Evolutionary conservation across 2,113 vertebrate genomes (phyloP).

Genomic region (Atherinomorus stipes): DNA sequence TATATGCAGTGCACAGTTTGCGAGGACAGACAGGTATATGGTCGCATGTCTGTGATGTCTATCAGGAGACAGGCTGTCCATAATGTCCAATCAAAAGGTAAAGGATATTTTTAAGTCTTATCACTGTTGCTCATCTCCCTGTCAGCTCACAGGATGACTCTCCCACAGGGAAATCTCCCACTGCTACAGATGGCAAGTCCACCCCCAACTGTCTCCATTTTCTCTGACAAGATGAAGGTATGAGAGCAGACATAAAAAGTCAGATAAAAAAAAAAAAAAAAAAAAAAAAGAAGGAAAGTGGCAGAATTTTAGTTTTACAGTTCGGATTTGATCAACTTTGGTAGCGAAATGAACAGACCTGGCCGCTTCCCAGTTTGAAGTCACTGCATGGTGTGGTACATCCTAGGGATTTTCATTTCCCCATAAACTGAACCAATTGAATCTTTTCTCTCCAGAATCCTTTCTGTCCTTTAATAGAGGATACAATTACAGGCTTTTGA

Average conservation of each 20-base stretch:
- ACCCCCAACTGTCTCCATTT: constrained; percentile 33
- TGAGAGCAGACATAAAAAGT: constrained; percentile 3
- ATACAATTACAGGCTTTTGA: constrained; percentile 28
- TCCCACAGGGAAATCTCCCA: constrained; percentile 30
- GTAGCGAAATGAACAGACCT: not conserved
- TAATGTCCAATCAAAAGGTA: constrained; percentile 19
- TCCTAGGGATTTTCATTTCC: not conserved
- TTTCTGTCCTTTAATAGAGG: constrained; percentile 27
- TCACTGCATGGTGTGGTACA: not conserved
- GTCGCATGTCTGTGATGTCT: not conserved
- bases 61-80: not conserved
- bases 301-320: constrained; percentile 2
- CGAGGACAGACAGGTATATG: not conserved
- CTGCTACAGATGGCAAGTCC: constrained; percentile 51
- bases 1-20: not conserved
- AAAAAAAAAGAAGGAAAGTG: not conserved
- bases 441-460: not conserved
- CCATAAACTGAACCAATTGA: not conserved
- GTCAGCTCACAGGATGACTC: constrained; percentile 32
- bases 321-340: not conserved
- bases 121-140: constrained; percentile 25
- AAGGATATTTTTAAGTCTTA: constrained; percentile 11
- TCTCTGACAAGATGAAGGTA: constrained; percentile 30
- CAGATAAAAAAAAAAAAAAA: not conserved
- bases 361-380: not conserved